Conservation (phyloP, 2,797 vertebrate genomes). For the Bovichtus diacanthus region DNA sequence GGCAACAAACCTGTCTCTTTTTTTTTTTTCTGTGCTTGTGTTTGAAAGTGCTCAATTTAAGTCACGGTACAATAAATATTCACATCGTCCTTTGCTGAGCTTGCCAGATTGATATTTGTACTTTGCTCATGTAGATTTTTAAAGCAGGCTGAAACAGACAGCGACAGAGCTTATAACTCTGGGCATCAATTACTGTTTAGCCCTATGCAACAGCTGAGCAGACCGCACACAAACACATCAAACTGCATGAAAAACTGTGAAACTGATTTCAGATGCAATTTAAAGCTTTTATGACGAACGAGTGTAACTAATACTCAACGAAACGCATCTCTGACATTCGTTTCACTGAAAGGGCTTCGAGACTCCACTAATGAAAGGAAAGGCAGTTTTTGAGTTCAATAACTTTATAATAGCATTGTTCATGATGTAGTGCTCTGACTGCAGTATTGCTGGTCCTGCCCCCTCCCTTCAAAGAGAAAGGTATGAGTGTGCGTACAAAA, state of each 20-base stretch:
- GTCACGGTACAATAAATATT: not conserved
- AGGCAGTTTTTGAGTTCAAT: slow-evolving; percentile 1
- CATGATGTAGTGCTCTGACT: not conserved
- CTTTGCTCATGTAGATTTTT: not conserved
- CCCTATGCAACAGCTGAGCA: not conserved
- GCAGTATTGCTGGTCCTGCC: not conserved
- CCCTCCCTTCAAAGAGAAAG: not conserved
- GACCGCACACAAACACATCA: slow-evolving; percentile 4
- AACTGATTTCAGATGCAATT: not conserved
- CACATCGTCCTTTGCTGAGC: not conserved
- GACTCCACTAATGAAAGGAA: not conserved
- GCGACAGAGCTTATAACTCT: not conserved
- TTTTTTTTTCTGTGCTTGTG: too few species aligned
- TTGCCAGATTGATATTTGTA: not conserved
- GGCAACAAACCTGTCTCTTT: too few species aligned
- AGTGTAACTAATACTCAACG: not conserved
- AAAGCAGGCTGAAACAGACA: not conserved
- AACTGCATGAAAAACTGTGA: not conserved
- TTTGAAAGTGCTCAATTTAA: not conserved
- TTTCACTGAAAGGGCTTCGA: not conserved
- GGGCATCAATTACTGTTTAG: not conserved
- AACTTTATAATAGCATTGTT: not conserved
- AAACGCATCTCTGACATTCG: not conserved
- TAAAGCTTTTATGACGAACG: not conserved
- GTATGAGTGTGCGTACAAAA: not conserved